Percentiles rank a stretch among this genome's conserved stretches.
These are phyloP conservation scores for Stenolophus ochropezus DNA, from an alignment of 2,888 invertebrate species.

Conservation along the genomic window DNA sequence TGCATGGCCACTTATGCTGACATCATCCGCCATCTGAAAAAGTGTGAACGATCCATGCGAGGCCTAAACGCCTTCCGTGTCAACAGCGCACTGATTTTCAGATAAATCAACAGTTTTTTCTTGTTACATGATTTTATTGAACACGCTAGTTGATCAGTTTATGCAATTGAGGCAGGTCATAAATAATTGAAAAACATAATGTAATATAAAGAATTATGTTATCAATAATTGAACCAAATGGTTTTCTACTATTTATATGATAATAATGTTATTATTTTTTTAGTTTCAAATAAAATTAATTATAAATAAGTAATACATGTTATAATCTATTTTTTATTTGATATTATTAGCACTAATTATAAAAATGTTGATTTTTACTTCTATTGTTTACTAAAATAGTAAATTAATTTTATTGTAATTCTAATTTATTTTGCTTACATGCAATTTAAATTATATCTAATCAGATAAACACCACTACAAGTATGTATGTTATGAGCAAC, in stretches of 20 bases:
- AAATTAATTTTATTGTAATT: too few species aligned
- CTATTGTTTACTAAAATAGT: too few species aligned
- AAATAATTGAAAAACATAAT: neutral
- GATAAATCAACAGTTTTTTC: neutral
- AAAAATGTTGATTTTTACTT: too few species aligned
- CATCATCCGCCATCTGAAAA: constrained; percentile 45
- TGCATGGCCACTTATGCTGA: constrained; percentile 39
- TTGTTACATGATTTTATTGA: neutral
- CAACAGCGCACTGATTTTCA: neutral
- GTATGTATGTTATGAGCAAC: too few species aligned
- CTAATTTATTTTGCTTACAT: neutral
- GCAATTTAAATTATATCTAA: neutral
- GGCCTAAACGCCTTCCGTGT: constrained; percentile 1
- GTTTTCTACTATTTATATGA: too few species aligned
- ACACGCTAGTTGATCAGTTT: neutral
- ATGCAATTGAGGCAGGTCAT: neutral
- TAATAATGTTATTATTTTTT: too few species aligned
- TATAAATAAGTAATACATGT: too few species aligned
- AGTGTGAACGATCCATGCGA: constrained; percentile 16
- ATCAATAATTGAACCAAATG: neutral
- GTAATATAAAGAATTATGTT: neutral
- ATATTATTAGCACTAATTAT: too few species aligned
- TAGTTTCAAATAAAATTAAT: too few species aligned
- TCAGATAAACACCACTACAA: neutral
- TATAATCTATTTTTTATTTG: too few species aligned